Base-by-base conservation (phyloP, 2,888 invertebrate species). In the Synergus laeviventris region DNA sequence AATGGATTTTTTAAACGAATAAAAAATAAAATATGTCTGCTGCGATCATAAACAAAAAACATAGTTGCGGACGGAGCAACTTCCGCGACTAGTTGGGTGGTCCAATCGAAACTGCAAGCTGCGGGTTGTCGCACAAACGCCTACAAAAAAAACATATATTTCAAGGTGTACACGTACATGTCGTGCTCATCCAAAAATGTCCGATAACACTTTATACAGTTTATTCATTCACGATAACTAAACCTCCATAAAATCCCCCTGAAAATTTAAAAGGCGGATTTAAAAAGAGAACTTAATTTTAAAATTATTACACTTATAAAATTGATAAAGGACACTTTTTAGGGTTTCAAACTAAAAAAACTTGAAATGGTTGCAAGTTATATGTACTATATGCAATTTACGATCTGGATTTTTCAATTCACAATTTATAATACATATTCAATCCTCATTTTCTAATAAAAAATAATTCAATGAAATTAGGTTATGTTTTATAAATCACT, bases 21-120 rank as follows among this genome's bases (percentile, higher is more conserved):
- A n/a, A 21, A 45, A 70, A 36, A 42, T 38, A 38, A 45, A n/a
- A 24, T 18, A 73, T 42, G n/a, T 9, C 18, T 31, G 12, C 12
- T n/a, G 12, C 5, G 31, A 21, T n/a, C 14, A 42, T 56, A 70
- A 73, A 79, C 74, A 75, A 70, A 49, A 49, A 49, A 49, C 49
- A 70, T 70, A 70, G 45, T 49, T 49, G 49, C n/a, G 49, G 12
- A 70, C 49, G 49, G 70, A 66, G 66, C n/a, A 70, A 70, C 70
- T 45, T 70, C 70, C 49, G 70, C 70, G 70, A 70, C 70, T 49
- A n/a, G 36, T n/a, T 70, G 70, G 70, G 70, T 70, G 70, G 70
- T 70, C 70, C 70, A 70, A 70, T 70, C 70, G 70, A 49, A 70
- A 70, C 70, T 70, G 49, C 70, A 70, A 70, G 49, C 70, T 70